Conservation (phyloP, 2,113 vertebrate genomes). For the Anarhynchus alexandrinus region DNA sequence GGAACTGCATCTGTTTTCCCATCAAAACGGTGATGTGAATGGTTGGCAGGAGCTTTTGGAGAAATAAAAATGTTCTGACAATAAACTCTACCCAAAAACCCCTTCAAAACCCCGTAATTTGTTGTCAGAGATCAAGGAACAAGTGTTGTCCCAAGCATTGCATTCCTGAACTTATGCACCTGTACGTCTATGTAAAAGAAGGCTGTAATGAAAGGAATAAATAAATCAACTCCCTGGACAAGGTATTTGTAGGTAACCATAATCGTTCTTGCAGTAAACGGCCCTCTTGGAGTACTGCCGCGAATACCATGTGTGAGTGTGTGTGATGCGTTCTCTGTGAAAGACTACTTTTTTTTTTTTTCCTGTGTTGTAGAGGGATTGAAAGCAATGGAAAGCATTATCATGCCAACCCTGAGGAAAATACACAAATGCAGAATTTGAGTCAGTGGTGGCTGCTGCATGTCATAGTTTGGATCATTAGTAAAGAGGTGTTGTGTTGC, state of each 20-base stretch:
- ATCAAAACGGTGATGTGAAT: not conserved
- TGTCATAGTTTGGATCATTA: not conserved
- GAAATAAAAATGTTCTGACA: not conserved
- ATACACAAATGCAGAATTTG: not conserved
- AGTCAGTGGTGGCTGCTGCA: not conserved
- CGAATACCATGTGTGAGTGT: rapidly evolving
- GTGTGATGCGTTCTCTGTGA: not conserved
- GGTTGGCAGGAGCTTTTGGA: not conserved
- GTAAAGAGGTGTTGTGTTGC: not conserved
- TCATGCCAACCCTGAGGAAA: not conserved
- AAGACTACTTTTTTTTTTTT: not conserved
- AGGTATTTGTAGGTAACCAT: not conserved
- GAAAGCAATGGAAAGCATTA: not conserved
- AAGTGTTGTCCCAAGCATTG: not conserved
- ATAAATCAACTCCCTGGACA: not conserved
- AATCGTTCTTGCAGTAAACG: not conserved
- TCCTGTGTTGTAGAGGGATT: not conserved
- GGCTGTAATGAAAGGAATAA: not conserved
- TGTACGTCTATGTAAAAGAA: not conserved
- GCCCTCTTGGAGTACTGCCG: not conserved
- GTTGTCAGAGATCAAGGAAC: not conserved
- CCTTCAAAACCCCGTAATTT: rapidly evolving
- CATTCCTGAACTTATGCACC: not conserved
- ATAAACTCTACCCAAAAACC: not conserved
- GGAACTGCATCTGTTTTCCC: not conserved